Base-by-base conservation (phyloP, 2,113 vertebrate genomes). In the Enhydra lutris region DNA sequence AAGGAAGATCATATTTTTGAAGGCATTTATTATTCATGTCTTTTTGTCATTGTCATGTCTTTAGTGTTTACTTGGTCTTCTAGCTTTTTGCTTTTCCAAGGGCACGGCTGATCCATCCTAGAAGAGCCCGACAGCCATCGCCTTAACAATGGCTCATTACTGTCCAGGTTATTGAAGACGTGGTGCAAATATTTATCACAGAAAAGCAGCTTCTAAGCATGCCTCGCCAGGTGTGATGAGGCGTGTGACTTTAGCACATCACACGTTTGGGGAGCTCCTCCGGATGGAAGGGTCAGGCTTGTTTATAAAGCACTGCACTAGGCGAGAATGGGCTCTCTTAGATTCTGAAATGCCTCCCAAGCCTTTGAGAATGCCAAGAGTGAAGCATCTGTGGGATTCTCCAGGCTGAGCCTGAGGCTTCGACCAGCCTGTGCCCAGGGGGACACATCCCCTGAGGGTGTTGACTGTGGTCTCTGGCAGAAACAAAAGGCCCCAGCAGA, bases 21-120 rank as follows among this genome's bases (percentile, higher is more conserved):
- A 96, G 61, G 71, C 36, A 86, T 95, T 97, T 98, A 78, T 97
- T 98, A 95, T 89, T 98, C 91, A 91, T 97, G 84, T 76, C 95
- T 96, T 39, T 96, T 86, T 94, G 80, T 97, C 80, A 88, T 93
- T 97, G 92, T 92, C 47, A 78, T 93, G 57, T 97, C 42, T 94
- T 94, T 57, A 73, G 59, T 93, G 74, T 98, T 98, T 98, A 76
- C 86, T 94, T 61, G 42, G 73, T 78, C 65, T 98, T 95, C 42
- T 91, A 89, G 95, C 95, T 91, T 34, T 97, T 73, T 90, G 96
- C 81, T 94, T 55, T 98, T 97, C 97, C 89, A 96, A 96, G 89
- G 96, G 94, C 45, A 63, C 0, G 18, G 6, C 88, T 47, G 97
- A 97, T 97, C 67, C 87, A 21, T 57, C 95, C 91, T 96, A 84